phyloP scores from a whole-genome alignment of 2,113 vertebrate species.

The Sclerurus mexicanus region DNA sequence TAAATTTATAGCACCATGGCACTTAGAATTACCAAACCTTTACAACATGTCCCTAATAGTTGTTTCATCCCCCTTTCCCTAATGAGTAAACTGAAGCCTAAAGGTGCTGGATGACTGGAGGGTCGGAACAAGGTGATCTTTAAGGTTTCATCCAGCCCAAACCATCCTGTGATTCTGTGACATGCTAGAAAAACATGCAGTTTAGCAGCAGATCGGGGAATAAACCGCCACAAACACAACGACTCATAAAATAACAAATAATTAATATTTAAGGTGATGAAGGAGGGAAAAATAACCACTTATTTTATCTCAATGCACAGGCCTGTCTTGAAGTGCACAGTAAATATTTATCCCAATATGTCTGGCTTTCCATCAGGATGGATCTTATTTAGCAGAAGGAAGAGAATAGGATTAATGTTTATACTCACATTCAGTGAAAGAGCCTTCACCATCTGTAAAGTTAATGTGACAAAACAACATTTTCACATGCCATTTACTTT shows the following conservation, averaged over 20 bases:
- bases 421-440: background rate
- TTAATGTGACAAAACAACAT: conserved; percentile 12
- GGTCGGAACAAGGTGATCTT: background rate
- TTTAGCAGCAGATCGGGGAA: background rate
- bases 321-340: background rate
- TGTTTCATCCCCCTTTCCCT: background rate
- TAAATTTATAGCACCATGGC: background rate
- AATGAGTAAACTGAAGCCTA: background rate
- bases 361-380: background rate
- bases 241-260: background rate
- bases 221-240: background rate
- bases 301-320: background rate
- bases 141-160: background rate
- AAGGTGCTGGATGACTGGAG: background rate
- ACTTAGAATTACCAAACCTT: background rate
- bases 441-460: conserved; percentile 32
- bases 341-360: background rate
- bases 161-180: background rate
- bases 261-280: background rate
- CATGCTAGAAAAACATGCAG: background rate
- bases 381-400: background rate
- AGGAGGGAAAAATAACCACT: background rate
- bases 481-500: conserved; percentile 32
- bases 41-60: background rate
- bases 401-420: background rate